phyloP scores from a whole-genome alignment of 2,888 invertebrate species.

The Nomada lathburiana region DNA sequence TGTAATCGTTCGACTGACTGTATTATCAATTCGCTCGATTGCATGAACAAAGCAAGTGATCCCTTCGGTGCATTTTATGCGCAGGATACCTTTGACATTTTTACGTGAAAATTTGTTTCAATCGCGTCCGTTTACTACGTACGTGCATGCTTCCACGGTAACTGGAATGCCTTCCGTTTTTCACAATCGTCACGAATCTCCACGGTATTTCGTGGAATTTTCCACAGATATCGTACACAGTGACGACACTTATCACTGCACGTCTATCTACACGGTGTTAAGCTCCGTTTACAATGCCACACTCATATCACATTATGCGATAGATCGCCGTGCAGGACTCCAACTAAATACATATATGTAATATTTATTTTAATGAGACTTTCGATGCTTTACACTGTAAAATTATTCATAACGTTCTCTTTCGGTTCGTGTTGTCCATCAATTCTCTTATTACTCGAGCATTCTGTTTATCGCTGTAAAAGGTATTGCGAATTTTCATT shows the following conservation, averaged over 20 bases:
- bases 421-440: no score
- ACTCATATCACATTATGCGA: neutral
- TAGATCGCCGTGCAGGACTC: neutral
- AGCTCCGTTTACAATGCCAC: constrained; percentile 39
- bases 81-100: neutral
- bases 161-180: constrained; percentile 6
- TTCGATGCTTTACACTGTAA: neutral
- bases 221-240: constrained; percentile 65
- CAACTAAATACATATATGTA: neutral
- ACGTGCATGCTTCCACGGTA: neutral
- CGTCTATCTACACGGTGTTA: constrained; percentile 51
- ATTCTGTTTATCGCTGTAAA: neutral
- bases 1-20: neutral
- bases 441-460: no score
- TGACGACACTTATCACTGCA: constrained; percentile 56
- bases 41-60: neutral
- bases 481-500: neutral
- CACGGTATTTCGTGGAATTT: constrained; percentile 65
- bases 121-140: neutral
- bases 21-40: neutral
- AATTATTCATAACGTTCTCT: no score
- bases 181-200: constrained; percentile 43
- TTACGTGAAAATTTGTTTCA: neutral
- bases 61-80: no score
- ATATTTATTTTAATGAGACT: neutral